phyloP scores from a whole-genome alignment of 2,888 invertebrate species.

The Leptinotarsa haldemani region DNA sequence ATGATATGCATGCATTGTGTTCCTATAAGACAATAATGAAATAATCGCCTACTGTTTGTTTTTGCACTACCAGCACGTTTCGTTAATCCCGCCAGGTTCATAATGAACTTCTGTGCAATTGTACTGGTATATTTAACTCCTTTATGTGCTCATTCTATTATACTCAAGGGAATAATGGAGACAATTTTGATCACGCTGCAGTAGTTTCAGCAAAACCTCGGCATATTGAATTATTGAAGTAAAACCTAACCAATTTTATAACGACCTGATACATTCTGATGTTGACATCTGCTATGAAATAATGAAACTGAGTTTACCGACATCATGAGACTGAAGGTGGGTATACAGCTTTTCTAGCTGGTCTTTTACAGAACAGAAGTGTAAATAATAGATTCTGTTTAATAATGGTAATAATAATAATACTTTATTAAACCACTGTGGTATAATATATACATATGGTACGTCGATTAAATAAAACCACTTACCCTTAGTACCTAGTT shows the following conservation, averaged over 20 bases:
- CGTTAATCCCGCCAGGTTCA: conserved; percentile 8
- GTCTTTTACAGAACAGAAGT: no score
- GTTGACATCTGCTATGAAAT: conserved; percentile 1
- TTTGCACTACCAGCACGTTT: conserved; percentile 15
- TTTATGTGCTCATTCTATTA: conserved; percentile 16
- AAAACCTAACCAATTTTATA: conserved; percentile 4
- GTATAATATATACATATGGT: no score
- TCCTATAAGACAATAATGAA: background rate
- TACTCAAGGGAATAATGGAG: conserved; percentile 7
- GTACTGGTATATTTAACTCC: conserved; percentile 12
- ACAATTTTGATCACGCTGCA: conserved; percentile 6
- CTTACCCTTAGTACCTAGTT: no score
- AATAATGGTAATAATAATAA: no score
- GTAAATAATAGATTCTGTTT: no score
- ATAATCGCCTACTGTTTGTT: background rate
- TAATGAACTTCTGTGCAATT: conserved; percentile 10
- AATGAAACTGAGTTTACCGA: background rate
- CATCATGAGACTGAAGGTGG: background rate
- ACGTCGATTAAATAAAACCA: no score
- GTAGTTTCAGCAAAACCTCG: conserved; percentile 3
- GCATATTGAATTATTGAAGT: conserved; percentile 8
- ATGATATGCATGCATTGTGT: background rate
- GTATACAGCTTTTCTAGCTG: no score
- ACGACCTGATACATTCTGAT: background rate
- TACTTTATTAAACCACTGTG: no score